Base-by-base conservation (phyloP, 2,888 invertebrate species). In the Cetonia aurata region DNA sequence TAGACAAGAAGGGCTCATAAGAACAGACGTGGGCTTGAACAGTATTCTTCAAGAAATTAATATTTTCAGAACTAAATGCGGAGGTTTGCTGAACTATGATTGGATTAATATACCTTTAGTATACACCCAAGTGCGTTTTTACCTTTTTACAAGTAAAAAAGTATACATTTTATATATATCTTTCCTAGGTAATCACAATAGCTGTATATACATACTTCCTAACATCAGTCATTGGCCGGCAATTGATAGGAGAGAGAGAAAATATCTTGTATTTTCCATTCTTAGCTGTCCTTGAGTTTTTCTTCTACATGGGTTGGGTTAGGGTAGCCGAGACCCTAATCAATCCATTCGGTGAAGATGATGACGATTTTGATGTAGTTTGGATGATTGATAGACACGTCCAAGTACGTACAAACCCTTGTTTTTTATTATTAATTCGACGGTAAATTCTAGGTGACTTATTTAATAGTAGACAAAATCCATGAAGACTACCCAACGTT, bases 391-490 rank as follows among this genome's bases (percentile, higher is more conserved):
- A 96, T 84, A 89, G 96, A 77, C 94, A 94, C 85, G 86, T 94
- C 68, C 92, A 93, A 87, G 93, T 93, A 81, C 4, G 25, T 4
- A 25, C 25, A 1, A 25, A 25, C 4, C 25, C 25, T 25, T 25
- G 1, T 25, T 25, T 57, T n/a, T 13, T n/a, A 12, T 31, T 59
- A 33, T 68, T 37, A 37, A 37, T 37, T 37, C 37, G 6, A 9
- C 10, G 37, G 69, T 80, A 77, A 3, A 41, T 79, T 84, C 59
- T 84, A 95, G 91, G 94, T 95, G 12, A 93, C 94, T 15, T 96
- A 95, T 84, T 87, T 96, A 82, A 93, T 96, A 76, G 96, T 96
- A 53, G 96, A 96, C 82, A 95, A 95, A 85, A 95, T 96, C 93
- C 95, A 95, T 81, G 92, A 95, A 83, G 93, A 95, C 80, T 94